Base-by-base conservation (phyloP, 2,797 vertebrate species). In the Percopsis omiscomaycus region DNA sequence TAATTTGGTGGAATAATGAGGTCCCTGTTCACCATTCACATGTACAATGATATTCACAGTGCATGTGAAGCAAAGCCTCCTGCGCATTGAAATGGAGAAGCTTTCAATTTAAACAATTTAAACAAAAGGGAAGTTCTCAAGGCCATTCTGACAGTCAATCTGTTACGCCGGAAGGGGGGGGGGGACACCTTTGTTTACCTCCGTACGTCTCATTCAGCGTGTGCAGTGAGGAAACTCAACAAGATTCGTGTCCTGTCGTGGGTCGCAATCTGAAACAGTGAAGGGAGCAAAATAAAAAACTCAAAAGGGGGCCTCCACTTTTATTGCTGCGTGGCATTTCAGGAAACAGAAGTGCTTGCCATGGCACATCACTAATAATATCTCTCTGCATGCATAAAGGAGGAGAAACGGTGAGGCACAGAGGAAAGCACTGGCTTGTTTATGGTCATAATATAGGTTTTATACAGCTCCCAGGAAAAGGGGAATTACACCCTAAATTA, bases 401-500 rank as follows among this genome's bases (percentile, higher is more conserved):
- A 62, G 65, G 60, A 72, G 70, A 74, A 32, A 42, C 66, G 66
- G 66, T 80, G 64, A 70, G 81, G 82, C 68, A 52, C 59, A 73
- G 75, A 79, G 77, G 87, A 84, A 76, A 87, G 82, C 74, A 54
- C 78, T 3, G 56, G 75, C 81, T 90, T 91, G 89, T 91, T 92
- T 92, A 93, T 90, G 81, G 86, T 79, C 73, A 82, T 89, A 92
- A 92, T 92, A 92, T 90, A 89, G 88, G 88, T 91, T 92, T 91
- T 87, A 91, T 89, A 87, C 78, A 80, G 84, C 90, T 92, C 88
- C 82, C 59, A 89, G 90, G 89, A 88, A 90, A 85, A 86, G 80
- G 51, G 79, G 81, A 91, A 91, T 92, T 86, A 89, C 76, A 61
- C 80, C 80, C 81, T 92, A 90, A 92, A 93, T 90, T 91, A 91